Base-by-base conservation (phyloP, 2,113 vertebrate species). In the Oryzias woworae region DNA sequence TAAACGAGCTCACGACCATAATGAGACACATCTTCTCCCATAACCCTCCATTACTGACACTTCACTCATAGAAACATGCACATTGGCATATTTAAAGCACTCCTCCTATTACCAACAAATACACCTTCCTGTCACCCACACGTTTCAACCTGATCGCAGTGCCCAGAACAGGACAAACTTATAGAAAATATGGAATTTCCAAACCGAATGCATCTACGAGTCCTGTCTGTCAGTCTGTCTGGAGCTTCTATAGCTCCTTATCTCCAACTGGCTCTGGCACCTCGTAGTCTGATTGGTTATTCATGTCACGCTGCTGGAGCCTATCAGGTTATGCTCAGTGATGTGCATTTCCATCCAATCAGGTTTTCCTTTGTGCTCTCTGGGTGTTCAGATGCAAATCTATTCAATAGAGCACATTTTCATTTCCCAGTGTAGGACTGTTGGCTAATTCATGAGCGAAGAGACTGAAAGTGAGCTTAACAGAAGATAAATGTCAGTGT, bases 361-460 rank as follows among this genome's bases (percentile, higher is more conserved):
- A 89, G 80, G 75, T 80, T 81, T 78, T 61, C 79, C 69, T 87
- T 89, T 88, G 86, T 88, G 74, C 83, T 80, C 70, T 41, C 55
- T 73, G 84, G 81, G 81, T 85, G 87, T 88, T 87, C 84, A 87
- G 83, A 88, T 90, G 87, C 87, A 88, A 90, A 88, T 87, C 85
- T 83, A 73, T 82, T 87, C 88, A 87, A 85, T 71, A 80, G 82
- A 82, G 77, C 88, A 84, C 82, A 85, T 83, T 88, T 88, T 89
- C 80, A 87, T 87, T 87, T 86, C 87, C 80, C 81, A 84, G 72
- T 83, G 84, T 84, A 22, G 71, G 66, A 59, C 54, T 41, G 63
- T 28, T 71, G 68, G 66, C 16, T 16, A 59, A 85, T 87, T 84
- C 76, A 82, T 56, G 75, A 84, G 81, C 65, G 53, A 62, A 57